Conservation (phyloP, 2,888 invertebrate genomes). For the Dynastes tityus region DNA sequence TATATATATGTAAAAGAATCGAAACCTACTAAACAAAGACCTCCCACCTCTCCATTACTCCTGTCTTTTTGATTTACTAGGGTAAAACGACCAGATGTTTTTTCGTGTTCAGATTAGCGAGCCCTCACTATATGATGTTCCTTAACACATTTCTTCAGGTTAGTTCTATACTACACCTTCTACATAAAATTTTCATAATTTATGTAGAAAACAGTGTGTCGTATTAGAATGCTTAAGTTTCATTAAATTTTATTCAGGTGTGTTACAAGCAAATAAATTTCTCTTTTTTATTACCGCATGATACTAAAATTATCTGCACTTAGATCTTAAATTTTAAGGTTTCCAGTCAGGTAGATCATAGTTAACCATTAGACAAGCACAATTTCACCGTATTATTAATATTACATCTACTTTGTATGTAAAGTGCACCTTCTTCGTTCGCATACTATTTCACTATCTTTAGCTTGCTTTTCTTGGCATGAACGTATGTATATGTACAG, state of each 20-base stretch:
- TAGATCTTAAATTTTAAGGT: constrained; percentile 29
- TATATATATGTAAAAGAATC: too few species aligned
- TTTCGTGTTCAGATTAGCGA: too few species aligned
- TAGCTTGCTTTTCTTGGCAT: constrained; percentile 23
- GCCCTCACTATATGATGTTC: too few species aligned
- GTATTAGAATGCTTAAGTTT: not conserved
- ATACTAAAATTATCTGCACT: constrained; percentile 25
- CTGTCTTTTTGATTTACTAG: too few species aligned
- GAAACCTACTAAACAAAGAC: too few species aligned
- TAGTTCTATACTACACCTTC: not conserved
- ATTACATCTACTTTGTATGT: constrained; percentile 41
- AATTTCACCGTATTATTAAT: constrained; percentile 45
- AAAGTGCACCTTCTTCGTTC: not conserved
- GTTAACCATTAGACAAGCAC: constrained; percentile 18
- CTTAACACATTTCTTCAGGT: too few species aligned
- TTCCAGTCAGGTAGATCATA: constrained; percentile 41
- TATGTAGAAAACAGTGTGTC: not conserved
- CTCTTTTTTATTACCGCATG: constrained; percentile 29
- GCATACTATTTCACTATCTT: constrained; percentile 23
- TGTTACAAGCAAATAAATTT: not conserved
- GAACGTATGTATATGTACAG: not conserved
- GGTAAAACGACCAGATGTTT: too few species aligned
- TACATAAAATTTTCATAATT: not conserved
- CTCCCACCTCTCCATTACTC: too few species aligned
- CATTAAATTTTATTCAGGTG: not conserved